A percentile compares a stretch with the other conserved stretches of the same genome.
These are phyloP conservation scores for Agrotis segetum DNA, from an alignment of 2,888 invertebrate genomes.

Conservation along the genomic window DNA sequence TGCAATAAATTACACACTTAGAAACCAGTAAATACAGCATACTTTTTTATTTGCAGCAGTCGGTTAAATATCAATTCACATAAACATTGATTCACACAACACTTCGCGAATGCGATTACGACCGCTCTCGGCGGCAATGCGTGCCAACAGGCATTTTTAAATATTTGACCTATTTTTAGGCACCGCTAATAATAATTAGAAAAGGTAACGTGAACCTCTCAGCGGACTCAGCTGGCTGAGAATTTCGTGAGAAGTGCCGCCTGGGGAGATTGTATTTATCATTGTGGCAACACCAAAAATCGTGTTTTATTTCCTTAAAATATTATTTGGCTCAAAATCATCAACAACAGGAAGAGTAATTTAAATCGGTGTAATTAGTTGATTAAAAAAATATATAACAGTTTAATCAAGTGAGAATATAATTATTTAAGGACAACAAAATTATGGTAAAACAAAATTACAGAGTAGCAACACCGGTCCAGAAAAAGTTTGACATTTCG, in stretches of 20 bases:
- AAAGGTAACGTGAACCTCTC: slow-evolving; percentile 90
- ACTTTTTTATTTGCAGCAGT: slow-evolving; percentile 32
- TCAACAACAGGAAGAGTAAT: neutral
- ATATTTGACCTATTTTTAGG: slow-evolving; percentile 90
- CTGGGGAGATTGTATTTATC: slow-evolving; percentile 67
- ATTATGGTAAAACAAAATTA: slow-evolving; percentile 61
- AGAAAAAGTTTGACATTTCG: slow-evolving; percentile 83
- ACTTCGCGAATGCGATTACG: slow-evolving; percentile 81
- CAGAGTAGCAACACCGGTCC: slow-evolving; percentile 76
- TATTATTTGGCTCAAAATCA: neutral
- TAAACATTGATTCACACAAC: slow-evolving; percentile 70
- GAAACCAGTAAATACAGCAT: slow-evolving; percentile 18
- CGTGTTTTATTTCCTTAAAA: neutral
- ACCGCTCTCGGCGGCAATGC: slow-evolving; percentile 79
- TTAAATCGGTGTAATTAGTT: neutral
- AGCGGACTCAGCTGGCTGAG: slow-evolving; percentile 81
- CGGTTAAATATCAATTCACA: slow-evolving; percentile 51
- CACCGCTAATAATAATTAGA: slow-evolving; percentile 89
- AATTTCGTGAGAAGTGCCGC: slow-evolving; percentile 70
- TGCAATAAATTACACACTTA: slow-evolving; percentile 12
- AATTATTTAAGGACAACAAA: neutral
- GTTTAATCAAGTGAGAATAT: neutral
- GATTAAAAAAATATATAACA: neutral
- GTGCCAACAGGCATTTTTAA: slow-evolving; percentile 88
- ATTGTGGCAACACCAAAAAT: slow-evolving; percentile 71